Evolutionary conservation across 2,888 invertebrate genomes (phyloP).

Genomic region (Morinoia aosen): DNA sequence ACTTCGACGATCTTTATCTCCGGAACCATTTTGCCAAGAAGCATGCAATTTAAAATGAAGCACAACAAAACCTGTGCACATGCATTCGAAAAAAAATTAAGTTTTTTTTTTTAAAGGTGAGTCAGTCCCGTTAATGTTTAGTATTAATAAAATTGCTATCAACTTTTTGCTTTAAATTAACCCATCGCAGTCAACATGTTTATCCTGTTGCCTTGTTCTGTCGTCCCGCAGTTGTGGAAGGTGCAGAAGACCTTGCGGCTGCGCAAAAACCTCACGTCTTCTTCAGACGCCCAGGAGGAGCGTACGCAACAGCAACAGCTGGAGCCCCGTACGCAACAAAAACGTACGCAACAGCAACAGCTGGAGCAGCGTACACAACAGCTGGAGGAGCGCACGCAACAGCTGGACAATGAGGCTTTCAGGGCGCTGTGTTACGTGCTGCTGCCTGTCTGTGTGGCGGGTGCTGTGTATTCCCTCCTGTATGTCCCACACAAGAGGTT

Average conservation of each 20-base stretch:
- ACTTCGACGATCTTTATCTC: too few species aligned
- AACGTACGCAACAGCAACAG: conserved; percentile 77
- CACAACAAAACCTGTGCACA: too few species aligned
- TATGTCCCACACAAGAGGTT: conserved; percentile 96
- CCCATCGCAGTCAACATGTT: not conserved
- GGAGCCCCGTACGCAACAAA: conserved; percentile 68
- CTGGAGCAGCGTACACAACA: conserved; percentile 67
- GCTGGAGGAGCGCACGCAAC: conserved; percentile 85
- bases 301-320: conserved; percentile 78
- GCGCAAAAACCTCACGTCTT: conserved; percentile 19
- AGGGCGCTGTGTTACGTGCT: conserved; percentile 88
- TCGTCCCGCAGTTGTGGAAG: conserved; percentile 87
- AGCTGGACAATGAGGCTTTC: conserved; percentile 94
- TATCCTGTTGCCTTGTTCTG: conserved; percentile 37
- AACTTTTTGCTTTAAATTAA: too few species aligned
- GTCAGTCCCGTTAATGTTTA: too few species aligned
- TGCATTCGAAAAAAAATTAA: too few species aligned
- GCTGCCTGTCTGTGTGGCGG: conserved; percentile 88
- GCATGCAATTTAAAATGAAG: too few species aligned
- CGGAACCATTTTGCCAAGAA: too few species aligned
- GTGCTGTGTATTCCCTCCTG: conserved; percentile 91
- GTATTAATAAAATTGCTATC: too few species aligned
- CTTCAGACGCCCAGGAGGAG: conserved; percentile 76
- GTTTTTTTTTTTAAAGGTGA: too few species aligned
- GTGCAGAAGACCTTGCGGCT: conserved; percentile 84